phyloP scores from a whole-genome alignment of 2,888 invertebrate species.

The Andrena haemorrhoa region DNA sequence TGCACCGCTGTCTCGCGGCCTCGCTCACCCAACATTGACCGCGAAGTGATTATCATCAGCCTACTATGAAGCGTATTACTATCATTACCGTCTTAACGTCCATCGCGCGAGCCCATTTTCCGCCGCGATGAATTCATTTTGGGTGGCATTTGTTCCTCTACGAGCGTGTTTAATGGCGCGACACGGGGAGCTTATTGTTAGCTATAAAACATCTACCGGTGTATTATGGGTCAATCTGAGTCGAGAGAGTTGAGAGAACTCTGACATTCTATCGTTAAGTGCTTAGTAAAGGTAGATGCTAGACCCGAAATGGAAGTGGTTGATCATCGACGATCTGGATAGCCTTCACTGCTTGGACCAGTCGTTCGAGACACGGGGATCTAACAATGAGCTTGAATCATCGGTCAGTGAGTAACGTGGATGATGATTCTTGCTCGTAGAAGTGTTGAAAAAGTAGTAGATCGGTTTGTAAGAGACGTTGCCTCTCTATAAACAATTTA shows the following conservation, averaged over 20 bases:
- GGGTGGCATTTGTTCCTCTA: slow-evolving; percentile 27
- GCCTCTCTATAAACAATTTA: no score
- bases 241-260: not conserved
- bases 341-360: no score
- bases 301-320: no score
- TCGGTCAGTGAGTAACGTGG: no score
- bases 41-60: slow-evolving; percentile 64
- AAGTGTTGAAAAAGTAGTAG: no score
- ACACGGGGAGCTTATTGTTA: slow-evolving; percentile 14
- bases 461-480: no score
- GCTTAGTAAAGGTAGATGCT: no score
- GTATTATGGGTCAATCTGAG: not conserved
- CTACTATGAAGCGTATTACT: slow-evolving; percentile 45
- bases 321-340: no score
- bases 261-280: not conserved
- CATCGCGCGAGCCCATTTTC: slow-evolving; percentile 23
- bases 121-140: slow-evolving; percentile 40
- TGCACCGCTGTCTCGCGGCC: slow-evolving; percentile 57
- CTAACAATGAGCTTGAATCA: no score
- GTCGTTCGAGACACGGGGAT: no score
- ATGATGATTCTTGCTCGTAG: no score
- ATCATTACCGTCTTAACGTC: slow-evolving; percentile 63
- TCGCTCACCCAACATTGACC: slow-evolving; percentile 56
- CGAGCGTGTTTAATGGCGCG: slow-evolving; percentile 28
- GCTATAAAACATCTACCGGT: not conserved